phyloP scores from a whole-genome alignment of 2,888 invertebrate species.

The Stenurella melanura region DNA sequence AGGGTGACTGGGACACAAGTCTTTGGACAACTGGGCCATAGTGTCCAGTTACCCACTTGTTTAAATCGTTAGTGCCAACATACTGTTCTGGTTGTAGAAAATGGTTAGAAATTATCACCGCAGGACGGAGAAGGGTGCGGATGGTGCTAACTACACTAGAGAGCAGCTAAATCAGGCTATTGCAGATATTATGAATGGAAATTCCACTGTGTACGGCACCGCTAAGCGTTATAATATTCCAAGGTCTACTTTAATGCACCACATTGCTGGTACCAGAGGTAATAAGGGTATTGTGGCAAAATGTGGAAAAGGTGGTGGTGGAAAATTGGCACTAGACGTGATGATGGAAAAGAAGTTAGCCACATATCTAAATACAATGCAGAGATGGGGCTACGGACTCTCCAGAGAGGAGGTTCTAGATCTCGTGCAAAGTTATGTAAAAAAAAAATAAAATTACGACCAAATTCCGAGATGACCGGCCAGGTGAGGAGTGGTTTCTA shows the following conservation, averaged over 20 bases:
- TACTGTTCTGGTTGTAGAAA: not conserved
- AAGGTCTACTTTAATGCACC: not conserved
- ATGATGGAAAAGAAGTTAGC: slow-evolving; percentile 2
- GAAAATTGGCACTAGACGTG: not conserved
- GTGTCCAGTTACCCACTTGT: not conserved
- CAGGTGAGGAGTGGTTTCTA: slow-evolving; percentile 35
- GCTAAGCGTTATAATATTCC: not conserved
- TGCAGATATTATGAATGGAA: not conserved
- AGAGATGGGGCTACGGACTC: slow-evolving; percentile 40
- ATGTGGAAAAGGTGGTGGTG: not conserved
- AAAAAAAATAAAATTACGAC: not conserved
- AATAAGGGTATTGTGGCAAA: slow-evolving; percentile 2
- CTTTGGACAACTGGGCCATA: not conserved
- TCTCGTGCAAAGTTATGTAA: slow-evolving; percentile 23
- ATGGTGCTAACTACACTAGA: not conserved
- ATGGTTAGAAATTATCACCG: not conserved
- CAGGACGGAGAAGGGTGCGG: not conserved
- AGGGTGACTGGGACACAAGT: not conserved
- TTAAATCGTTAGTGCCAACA: not conserved
- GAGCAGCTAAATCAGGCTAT: slow-evolving; percentile 2
- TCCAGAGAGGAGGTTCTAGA: slow-evolving; percentile 43
- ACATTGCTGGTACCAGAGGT: not conserved
- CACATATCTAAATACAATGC: slow-evolving; percentile 31
- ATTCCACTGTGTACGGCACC: not conserved
- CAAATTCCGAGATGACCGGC: slow-evolving; percentile 4